Percentiles rank a stretch among this genome's conserved stretches.
Conservation (phyloP, 2,797 vertebrate species). For the Tenualosa ilisha region DNA sequence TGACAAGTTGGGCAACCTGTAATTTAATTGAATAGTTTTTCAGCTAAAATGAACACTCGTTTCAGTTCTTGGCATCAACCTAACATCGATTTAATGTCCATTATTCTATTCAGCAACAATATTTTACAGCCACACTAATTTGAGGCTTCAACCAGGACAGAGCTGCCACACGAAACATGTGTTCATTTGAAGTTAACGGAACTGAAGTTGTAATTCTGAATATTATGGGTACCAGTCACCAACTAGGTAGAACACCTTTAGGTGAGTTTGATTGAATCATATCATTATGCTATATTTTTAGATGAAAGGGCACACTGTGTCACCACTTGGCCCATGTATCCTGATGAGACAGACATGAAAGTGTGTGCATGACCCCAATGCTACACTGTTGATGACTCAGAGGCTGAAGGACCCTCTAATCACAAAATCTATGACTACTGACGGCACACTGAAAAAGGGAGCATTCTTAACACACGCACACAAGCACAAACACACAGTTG, state of each 20-base stretch:
- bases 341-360: neutral
- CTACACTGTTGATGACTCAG: neutral
- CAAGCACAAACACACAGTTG: neutral
- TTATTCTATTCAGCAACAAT: neutral
- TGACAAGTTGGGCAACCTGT: neutral
- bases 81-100: neutral
- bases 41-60: neutral
- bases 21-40: neutral
- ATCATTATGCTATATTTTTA: neutral
- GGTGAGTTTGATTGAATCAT: neutral
- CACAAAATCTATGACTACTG: neutral
- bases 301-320: neutral
- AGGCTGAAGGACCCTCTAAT: constrained; percentile 3
- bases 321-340: neutral
- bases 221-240: neutral
- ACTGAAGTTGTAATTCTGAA: neutral
- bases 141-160: too few relatives aligned
- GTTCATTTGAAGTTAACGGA: neutral
- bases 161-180: neutral
- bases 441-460: neutral
- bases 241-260: neutral
- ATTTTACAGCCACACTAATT: neutral
- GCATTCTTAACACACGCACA: neutral
- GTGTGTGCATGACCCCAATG: neutral
- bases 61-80: neutral